A percentile compares a stretch with the other conserved stretches of the same genome.
These are phyloP conservation scores for Epinotia bilunana DNA, from an alignment of 2,888 invertebrate species.

Conservation along the genomic window DNA sequence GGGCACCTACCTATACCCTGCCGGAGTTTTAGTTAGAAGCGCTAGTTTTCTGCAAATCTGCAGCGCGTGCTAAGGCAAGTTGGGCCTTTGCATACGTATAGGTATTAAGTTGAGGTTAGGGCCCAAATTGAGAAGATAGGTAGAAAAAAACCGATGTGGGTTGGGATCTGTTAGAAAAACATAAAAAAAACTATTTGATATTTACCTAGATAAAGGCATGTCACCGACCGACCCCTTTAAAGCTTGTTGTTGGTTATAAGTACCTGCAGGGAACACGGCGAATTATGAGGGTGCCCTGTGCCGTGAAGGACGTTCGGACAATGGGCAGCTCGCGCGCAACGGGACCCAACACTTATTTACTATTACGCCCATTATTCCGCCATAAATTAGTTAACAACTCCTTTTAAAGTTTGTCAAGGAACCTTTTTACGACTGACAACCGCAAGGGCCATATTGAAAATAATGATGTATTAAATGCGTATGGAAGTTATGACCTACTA, in stretches of 20 bases:
- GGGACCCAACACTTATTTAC: conserved; percentile 64
- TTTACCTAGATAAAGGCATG: background rate
- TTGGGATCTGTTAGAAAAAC: too few relatives aligned
- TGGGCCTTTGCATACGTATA: too few relatives aligned
- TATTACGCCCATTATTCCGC: conserved; percentile 56
- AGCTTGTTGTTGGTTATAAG: conserved; percentile 26
- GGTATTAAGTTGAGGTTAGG: too few relatives aligned
- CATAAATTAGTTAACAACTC: conserved; percentile 70
- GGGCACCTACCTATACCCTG: background rate
- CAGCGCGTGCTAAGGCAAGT: too few relatives aligned
- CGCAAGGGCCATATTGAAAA: conserved; percentile 51
- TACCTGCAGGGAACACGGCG: background rate
- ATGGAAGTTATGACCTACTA: conserved; percentile 33
- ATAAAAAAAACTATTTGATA: background rate
- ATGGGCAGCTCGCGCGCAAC: conserved; percentile 67
- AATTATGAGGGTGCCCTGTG: conserved; percentile 28
- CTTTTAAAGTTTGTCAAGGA: conserved; percentile 62
- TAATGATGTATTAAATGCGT: conserved; percentile 34
- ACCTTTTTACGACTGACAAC: conserved; percentile 60
- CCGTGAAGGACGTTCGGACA: conserved; percentile 67
- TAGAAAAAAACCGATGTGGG: too few relatives aligned
- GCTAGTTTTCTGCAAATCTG: too few relatives aligned
- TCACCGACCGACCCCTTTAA: conserved; percentile 9
- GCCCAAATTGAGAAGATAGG: too few relatives aligned
- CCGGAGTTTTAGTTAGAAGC: too few relatives aligned